Percentiles rank a stretch among this genome's conserved stretches.
phyloP scores from a whole-genome alignment of 1,140 invertebrate genomes.

The Eueides isabella region DNA sequence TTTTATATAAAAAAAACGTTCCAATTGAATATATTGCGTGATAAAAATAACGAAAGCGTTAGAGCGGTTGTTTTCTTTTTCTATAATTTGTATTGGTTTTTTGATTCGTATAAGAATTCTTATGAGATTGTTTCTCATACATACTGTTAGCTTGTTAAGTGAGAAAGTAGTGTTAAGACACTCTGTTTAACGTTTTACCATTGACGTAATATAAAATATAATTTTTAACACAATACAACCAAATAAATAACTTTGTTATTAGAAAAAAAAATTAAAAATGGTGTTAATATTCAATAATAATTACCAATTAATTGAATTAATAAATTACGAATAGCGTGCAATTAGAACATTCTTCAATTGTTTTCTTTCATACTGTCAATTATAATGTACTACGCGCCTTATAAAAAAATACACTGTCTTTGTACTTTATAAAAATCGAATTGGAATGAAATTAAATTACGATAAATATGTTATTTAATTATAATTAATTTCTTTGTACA shows the following conservation, averaged over 20 bases:
- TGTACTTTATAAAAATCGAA: not conserved
- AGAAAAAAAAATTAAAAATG: not conserved
- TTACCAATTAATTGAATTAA: not conserved
- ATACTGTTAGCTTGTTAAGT: too few species aligned
- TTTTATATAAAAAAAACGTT: not conserved
- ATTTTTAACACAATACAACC: too few species aligned
- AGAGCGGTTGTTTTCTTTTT: not conserved
- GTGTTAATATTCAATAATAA: not conserved
- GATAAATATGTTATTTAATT: not conserved
- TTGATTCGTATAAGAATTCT: not conserved
- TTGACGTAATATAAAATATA: not conserved
- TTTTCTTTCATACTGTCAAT: not conserved
- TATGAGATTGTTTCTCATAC: too few species aligned
- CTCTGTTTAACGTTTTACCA: not conserved
- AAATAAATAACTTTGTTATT: too few species aligned
- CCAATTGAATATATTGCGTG: not conserved
- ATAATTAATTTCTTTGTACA: not conserved
- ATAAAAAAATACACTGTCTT: not conserved
- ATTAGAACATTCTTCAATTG: not conserved
- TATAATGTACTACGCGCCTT: not conserved
- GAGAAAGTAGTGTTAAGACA: too few species aligned
- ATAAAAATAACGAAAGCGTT: not conserved
- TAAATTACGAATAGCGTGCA: not conserved
- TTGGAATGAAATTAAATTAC: not conserved
- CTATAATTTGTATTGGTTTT: not conserved